Percentiles rank a stretch among this genome's conserved stretches.
phyloP scores from a whole-genome alignment of 2,797 vertebrate species.

The Sphenopsis melanotis region DNA sequence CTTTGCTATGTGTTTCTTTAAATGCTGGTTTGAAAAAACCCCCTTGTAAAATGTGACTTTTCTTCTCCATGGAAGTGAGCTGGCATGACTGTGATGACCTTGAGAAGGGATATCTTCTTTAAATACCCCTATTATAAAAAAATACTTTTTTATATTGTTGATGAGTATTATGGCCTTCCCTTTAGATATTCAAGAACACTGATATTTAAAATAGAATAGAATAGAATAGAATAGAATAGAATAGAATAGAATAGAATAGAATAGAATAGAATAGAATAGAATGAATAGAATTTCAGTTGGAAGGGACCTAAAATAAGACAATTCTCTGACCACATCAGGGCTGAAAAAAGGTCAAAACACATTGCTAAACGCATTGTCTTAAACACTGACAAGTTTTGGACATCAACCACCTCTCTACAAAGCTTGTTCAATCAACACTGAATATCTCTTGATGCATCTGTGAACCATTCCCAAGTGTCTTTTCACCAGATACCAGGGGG shows the following conservation, averaged over 20 bases:
- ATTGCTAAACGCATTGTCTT: background rate
- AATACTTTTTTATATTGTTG: background rate
- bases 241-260: background rate
- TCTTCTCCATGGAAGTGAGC: rapidly evolving
- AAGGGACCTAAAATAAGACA: background rate
- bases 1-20: background rate
- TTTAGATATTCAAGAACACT: background rate
- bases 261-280: background rate
- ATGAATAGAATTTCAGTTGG: background rate
- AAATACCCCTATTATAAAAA: background rate
- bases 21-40: rapidly evolving
- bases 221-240: background rate
- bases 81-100: background rate
- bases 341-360: background rate
- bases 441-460: background rate
- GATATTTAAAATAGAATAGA: background rate
- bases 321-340: background rate
- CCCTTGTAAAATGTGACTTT: background rate
- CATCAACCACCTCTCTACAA: rapidly evolving
- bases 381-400: background rate
- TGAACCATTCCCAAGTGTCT: rapidly evolving
- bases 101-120: background rate
- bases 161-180: background rate
- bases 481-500: background rate
- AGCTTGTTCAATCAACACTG: background rate